Evolutionary conservation across 2,113 vertebrate genomes (phyloP).

Genomic region (Etheostoma spectabile): DNA sequence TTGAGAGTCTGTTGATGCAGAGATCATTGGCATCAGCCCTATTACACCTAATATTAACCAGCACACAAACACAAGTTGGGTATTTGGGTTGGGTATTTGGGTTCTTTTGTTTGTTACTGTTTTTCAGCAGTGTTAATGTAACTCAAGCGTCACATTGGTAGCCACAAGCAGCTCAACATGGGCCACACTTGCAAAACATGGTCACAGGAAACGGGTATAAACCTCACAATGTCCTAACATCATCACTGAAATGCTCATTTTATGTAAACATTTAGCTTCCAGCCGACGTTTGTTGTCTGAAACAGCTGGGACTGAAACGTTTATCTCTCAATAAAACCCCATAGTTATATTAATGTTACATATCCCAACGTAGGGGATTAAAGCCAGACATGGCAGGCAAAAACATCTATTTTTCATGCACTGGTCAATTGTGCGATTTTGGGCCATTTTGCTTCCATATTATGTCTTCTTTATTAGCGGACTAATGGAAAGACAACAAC

Average conservation of each 20-base stretch:
- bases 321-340: neutral
- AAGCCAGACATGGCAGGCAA: too few species aligned
- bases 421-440: too few species aligned
- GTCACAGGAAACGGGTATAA: neutral
- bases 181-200: neutral
- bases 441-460: too few species aligned
- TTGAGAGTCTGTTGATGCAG: conserved; percentile 1
- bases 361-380: neutral
- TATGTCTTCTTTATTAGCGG: too few species aligned
- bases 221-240: conserved; percentile 4
- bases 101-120: neutral
- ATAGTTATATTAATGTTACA: neutral
- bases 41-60: neutral
- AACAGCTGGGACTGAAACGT: neutral
- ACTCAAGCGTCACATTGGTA: neutral
- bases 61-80: neutral
- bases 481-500: too few species aligned
- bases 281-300: neutral
- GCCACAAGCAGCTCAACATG: neutral
- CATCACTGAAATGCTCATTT: neutral
- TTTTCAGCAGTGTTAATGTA: neutral
- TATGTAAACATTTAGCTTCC: neutral
- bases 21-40: neutral
- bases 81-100: too few species aligned
- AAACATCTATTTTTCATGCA: too few species aligned